A percentile compares a stretch with the other conserved stretches of the same genome.
These are phyloP conservation scores for Caenorhabditis macrosperma DNA, from an alignment of 2,888 invertebrate species.

Conservation along the genomic window DNA sequence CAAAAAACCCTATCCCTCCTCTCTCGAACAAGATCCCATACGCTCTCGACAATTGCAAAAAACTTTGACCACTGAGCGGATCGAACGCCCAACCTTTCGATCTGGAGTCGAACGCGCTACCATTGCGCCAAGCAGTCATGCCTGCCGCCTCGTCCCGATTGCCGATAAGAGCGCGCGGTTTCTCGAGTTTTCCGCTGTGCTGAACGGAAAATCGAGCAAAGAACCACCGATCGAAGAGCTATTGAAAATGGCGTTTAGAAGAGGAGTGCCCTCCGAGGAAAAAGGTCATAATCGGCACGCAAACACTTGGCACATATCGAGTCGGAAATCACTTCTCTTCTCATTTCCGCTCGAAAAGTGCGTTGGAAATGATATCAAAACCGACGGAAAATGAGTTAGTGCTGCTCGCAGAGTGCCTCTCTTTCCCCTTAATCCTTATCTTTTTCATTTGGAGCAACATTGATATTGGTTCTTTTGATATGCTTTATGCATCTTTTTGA, in stretches of 20 bases:
- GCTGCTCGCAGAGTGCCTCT: neutral
- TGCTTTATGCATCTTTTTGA: too few species aligned
- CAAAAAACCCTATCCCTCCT: neutral
- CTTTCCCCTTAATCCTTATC: neutral
- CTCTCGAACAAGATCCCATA: too few species aligned
- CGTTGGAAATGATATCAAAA: neutral
- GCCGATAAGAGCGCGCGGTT: neutral
- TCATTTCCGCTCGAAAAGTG: neutral
- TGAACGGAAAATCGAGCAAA: too few species aligned
- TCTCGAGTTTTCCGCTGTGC: neutral
- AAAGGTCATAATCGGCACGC: neutral
- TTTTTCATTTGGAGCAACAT: neutral
- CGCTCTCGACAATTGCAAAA: neutral
- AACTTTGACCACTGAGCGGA: conserved; percentile 71
- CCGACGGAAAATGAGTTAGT: neutral
- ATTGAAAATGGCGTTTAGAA: neutral
- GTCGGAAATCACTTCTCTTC: neutral
- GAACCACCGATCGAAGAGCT: neutral
- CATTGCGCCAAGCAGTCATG: conserved; percentile 69
- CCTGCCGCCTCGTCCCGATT: neutral
- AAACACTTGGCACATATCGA: too few species aligned
- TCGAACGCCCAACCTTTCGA: conserved; percentile 75
- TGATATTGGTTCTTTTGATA: too few species aligned
- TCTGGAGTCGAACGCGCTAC: conserved; percentile 75
- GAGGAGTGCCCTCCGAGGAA: neutral